Base-by-base conservation (phyloP, 2,113 vertebrate species). In the Dascyllus trimaculatus region DNA sequence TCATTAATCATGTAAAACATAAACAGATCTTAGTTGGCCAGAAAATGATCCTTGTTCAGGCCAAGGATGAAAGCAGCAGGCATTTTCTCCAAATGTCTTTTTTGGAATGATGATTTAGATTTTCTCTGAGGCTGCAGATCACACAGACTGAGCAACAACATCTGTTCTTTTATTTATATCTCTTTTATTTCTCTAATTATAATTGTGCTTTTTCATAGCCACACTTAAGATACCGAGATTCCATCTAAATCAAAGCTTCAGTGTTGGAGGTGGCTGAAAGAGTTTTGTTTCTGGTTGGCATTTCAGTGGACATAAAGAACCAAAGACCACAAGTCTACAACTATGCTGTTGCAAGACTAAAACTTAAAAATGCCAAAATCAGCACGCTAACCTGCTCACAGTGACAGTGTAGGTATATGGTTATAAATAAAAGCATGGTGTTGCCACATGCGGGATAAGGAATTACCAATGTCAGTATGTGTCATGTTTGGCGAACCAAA, bases 111-210 rank as follows among this genome's bases (percentile, higher is more conserved):
- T 74, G 65, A 76, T 48, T 77, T 51, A 26, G 53, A 88, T 90
- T 91, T 75, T 77, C 69, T 76, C 49, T 3, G 17, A 68, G 56
- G 70, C 63, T 68, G 75, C 59, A 53, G n/a, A 70, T 63, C 2
- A 24, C 49, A 76, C 19, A 7, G 3, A 78, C 57, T 75, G 57
- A 84, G 48, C 68, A 85, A 82, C 75, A 89, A 64, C 90, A 90
- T 79, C 80, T 90, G 81, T 52, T 80, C 81, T 72, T 73, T 85
- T 80, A 63, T 88, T 59, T 67, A 19, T 43, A 78, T 78, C 75
- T 70, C 75, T 67, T 72, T 78, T 51, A 71, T 81, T 83, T 82
- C 63, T 45, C 66, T 26, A 61, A 72, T 45, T 48, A 71, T 45
- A 19, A 26, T 70, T 53, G 25, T 24, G 14, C 15, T n/a, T 53